phyloP scores from a whole-genome alignment of 2,888 invertebrate genomes.

The Drosophila setosimentum region DNA sequence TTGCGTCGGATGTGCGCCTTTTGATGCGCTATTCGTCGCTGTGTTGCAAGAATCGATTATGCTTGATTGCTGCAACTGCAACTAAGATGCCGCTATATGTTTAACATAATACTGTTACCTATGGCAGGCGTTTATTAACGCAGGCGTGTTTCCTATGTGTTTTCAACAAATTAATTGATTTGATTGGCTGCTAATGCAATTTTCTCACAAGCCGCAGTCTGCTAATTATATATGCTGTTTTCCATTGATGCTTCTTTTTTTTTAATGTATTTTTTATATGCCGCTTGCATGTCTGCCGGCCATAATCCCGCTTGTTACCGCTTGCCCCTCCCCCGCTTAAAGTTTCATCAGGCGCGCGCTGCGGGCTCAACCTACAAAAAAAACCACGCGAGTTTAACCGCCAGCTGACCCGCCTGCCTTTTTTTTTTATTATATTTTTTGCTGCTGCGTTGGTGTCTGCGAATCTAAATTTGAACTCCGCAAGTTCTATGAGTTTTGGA shows the following conservation, averaged over 20 bases:
- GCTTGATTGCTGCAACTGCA: background rate
- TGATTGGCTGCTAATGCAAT: slow-evolving; percentile 78
- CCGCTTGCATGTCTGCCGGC: slow-evolving; percentile 66
- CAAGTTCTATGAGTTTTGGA: slow-evolving; percentile 18
- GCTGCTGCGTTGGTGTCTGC: slow-evolving; percentile 36
- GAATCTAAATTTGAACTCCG: slow-evolving; percentile 37
- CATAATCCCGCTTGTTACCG: slow-evolving; percentile 40
- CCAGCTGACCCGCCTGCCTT: slow-evolving; percentile 52
- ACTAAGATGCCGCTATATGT: background rate
- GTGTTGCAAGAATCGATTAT: background rate
- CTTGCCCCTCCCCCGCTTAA: background rate
- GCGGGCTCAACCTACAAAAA: slow-evolving; percentile 40
- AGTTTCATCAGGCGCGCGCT: slow-evolving; percentile 32
- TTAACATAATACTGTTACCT: background rate
- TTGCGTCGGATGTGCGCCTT: background rate
- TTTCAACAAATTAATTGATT: slow-evolving; percentile 59
- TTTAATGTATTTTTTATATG: slow-evolving; percentile 6
- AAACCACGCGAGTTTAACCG: slow-evolving; percentile 56
- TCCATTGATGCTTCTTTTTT: slow-evolving; percentile 8
- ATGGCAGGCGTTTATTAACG: background rate
- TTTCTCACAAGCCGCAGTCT: slow-evolving; percentile 64
- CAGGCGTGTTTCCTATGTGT: slow-evolving; percentile 8
- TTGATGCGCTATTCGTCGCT: slow-evolving; percentile 8
- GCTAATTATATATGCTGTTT: slow-evolving; percentile 59
- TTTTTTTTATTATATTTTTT: background rate